phyloP scores from a whole-genome alignment of 2,797 vertebrate species.

The Decapterus maruadsi region DNA sequence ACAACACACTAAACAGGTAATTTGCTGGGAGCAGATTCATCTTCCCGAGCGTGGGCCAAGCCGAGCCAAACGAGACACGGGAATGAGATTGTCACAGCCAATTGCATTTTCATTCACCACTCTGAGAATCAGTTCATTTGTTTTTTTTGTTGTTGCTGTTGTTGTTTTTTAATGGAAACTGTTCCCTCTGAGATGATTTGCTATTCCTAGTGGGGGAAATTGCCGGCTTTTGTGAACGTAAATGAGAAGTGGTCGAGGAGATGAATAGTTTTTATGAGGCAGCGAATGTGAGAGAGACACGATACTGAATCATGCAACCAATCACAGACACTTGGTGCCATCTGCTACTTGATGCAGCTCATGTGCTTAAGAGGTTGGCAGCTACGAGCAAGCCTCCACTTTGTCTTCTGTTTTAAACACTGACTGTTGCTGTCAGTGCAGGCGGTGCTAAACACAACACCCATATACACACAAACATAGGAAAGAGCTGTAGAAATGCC shows the following conservation, averaged over 20 bases:
- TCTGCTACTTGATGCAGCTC: slow-evolving; percentile 10
- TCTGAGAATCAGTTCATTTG: slow-evolving; percentile 45
- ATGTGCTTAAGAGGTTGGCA: background rate
- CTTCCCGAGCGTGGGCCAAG: slow-evolving; percentile 15
- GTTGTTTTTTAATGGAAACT: slow-evolving; percentile 27
- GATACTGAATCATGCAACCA: slow-evolving; percentile 13
- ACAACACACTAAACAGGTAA: slow-evolving; percentile 32
- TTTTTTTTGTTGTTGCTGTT: slow-evolving; percentile 8
- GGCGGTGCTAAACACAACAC: background rate
- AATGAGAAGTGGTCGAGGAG: slow-evolving; percentile 7
- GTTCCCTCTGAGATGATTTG: slow-evolving; percentile 34
- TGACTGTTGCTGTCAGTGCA: slow-evolving; percentile 2
- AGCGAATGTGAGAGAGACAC: slow-evolving; percentile 7
- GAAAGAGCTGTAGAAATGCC: too few species aligned
- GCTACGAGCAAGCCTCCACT: background rate
- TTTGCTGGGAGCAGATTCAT: slow-evolving; percentile 32
- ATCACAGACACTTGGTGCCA: background rate
- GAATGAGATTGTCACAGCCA: slow-evolving; percentile 55
- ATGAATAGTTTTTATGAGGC: slow-evolving; percentile 18
- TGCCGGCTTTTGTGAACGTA: background rate
- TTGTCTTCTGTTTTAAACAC: slow-evolving; percentile 3
- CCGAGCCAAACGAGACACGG: slow-evolving; percentile 24
- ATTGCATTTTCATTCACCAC: slow-evolving; percentile 55
- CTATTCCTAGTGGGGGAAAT: slow-evolving; percentile 24
- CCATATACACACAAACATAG: background rate